phyloP scores from a whole-genome alignment of 92 coral and sea anemone species.

The Heliopora coerulea region DNA sequence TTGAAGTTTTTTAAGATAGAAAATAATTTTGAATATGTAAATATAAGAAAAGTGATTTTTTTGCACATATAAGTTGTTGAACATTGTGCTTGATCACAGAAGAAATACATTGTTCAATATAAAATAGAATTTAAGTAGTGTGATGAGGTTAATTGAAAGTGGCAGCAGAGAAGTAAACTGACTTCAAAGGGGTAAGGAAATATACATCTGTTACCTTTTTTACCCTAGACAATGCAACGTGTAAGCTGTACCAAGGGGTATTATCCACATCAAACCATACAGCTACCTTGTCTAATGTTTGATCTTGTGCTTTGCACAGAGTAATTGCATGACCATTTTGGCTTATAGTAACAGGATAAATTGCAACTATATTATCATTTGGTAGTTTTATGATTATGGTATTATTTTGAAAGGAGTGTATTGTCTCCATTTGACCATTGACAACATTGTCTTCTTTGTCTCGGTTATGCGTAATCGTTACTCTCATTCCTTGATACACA shows the following conservation, averaged over 20 bases:
- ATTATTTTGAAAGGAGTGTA: background rate
- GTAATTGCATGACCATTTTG: conserved; percentile 36
- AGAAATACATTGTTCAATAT: no score
- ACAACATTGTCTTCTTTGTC: conserved; percentile 17
- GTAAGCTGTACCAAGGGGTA: conserved; percentile 41
- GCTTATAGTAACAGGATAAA: conserved; percentile 19
- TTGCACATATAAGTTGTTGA: no score
- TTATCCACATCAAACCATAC: conserved; percentile 36
- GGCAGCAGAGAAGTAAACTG: background rate
- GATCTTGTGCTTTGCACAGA: conserved; percentile 48
- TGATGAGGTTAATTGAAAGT: no score
- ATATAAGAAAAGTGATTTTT: no score
- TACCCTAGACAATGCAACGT: conserved; percentile 40
- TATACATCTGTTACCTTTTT: background rate
- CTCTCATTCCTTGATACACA: background rate
- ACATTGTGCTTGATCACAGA: no score
- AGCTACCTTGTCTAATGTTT: background rate
- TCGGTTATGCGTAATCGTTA: conserved; percentile 15
- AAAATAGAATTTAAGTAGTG: no score
- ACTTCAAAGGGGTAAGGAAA: background rate
- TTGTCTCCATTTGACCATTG: conserved; percentile 38
- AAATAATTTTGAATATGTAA: no score
- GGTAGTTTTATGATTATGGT: background rate
- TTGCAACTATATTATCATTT: background rate
- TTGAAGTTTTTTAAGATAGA: no score